Evolutionary conservation across 2,888 invertebrate species (phyloP).

Genomic region (Philereme transversata): DNA sequence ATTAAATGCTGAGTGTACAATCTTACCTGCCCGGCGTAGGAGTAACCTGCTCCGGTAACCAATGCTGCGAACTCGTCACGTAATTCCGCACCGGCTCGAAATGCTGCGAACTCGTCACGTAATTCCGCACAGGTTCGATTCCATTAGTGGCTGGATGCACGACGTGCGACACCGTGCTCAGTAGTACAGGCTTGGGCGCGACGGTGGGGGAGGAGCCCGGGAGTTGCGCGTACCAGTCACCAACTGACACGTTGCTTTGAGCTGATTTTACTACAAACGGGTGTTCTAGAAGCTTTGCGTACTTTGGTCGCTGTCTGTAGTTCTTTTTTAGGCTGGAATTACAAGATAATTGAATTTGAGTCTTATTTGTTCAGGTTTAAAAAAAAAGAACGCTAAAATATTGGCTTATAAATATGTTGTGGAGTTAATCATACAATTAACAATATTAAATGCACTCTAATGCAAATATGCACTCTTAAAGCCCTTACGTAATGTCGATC

Average conservation of each 20-base stretch:
- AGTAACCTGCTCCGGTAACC: conserved; percentile 72
- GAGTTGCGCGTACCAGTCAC: conserved; percentile 90
- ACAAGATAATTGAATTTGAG: no score
- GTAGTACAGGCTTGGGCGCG: conserved; percentile 67
- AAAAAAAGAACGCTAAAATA: no score
- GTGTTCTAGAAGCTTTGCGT: conserved; percentile 94
- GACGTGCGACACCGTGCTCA: conserved; percentile 31
- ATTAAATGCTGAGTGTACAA: no score
- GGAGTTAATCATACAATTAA: no score
- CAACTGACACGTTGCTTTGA: conserved; percentile 87
- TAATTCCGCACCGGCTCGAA: conserved; percentile 65
- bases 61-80: conserved; percentile 67
- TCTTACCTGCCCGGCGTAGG: conserved; percentile 70
- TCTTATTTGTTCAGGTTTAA: no score
- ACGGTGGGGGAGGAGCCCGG: conserved; percentile 71
- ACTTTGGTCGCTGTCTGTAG: conserved; percentile 96
- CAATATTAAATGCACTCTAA: no score
- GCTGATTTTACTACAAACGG: conserved; percentile 94
- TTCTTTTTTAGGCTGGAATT: conserved; percentile 93
- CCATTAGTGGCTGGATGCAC: conserved; percentile 43
- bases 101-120: conserved; percentile 65
- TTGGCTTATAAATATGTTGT: no score
- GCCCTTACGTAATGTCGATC: no score
- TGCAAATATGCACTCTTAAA: no score
- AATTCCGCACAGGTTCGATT: conserved; percentile 58